Conservation (phyloP, 2,888 invertebrate species). For the Nymphalis polychloros region DNA sequence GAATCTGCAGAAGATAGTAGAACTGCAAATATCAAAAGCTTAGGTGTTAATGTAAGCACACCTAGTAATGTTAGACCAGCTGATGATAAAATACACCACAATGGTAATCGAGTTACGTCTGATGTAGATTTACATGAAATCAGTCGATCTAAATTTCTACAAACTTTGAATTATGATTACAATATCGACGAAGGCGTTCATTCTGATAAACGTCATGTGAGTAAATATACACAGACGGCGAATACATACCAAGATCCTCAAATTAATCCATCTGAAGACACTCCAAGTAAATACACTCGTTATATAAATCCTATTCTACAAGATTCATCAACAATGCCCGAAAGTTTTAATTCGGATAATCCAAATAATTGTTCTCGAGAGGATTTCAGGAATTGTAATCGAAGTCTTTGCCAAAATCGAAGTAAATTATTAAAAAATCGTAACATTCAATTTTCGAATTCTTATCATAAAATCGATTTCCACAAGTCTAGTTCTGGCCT, state of each 20-base stretch:
- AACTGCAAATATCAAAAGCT: not conserved
- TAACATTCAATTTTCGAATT: too few relatives aligned
- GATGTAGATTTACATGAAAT: not conserved
- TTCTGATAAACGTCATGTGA: too few relatives aligned
- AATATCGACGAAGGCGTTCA: not conserved
- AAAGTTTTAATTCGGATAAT: too few relatives aligned
- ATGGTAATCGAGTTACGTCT: not conserved
- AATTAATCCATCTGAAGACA: not conserved
- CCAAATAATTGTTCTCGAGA: too few relatives aligned
- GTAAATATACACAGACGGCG: not conserved
- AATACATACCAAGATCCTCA: not conserved
- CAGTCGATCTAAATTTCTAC: not conserved
- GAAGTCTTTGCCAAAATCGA: too few relatives aligned
- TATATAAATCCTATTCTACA: too few relatives aligned
- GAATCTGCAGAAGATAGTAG: too few relatives aligned
- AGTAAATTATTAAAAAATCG: too few relatives aligned
- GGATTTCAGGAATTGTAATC: too few relatives aligned
- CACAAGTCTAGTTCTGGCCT: not conserved
- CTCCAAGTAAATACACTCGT: not conserved
- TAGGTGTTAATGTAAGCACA: too few relatives aligned
- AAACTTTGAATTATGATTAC: not conserved
- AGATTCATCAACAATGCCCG: too few relatives aligned
- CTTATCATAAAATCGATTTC: too few relatives aligned
- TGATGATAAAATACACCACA: not conserved
- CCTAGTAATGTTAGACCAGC: not conserved